Evolutionary conservation across 2,888 invertebrate species (phyloP), one percentile per base, ranked within the genome.

Genomic region (Camptogramma bilineatum): DNA sequence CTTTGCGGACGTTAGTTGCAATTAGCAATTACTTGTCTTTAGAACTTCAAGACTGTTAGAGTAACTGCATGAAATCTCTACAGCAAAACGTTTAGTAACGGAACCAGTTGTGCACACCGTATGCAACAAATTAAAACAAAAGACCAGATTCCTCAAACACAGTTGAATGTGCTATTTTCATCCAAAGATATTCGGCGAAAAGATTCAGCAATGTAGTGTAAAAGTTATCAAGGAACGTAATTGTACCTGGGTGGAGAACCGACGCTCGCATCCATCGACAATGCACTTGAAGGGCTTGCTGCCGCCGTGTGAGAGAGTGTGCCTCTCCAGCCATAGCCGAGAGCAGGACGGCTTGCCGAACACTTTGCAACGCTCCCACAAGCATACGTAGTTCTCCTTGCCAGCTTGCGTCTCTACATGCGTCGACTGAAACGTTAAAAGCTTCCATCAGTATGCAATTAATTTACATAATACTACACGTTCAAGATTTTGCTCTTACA

Each of bases 251-350:
- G 97, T 97, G 80, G 96, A 97, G 84, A 97, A 97, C 79, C 97
- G 94, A 78, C 95, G 95, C 76, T 98, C 97, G 90, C 99, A 99
- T 78, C 98, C 97, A 82, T 98, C 98, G 76, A 99, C 97, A 86
- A 99, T 98, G 91, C 99, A 99, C 80, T 97, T 96, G 94, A 98
- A 98, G 21, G 98, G 98, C 85, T 98, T 98, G 88, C 97, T 98
- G 50, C 98, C 98, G 62, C 97, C 97, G 88, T 99, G 99, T 0
- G 96, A 96, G 53, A 98, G 92, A 50, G 98, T 97, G 90, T 99
- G 99, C 52, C 98, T 94, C 85, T 98, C 98, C 73, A 99, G 92
- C 99, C 99, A 99, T 61, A 97, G 96, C 60, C 97, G 94, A 5
- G 98, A 98, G 83, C 98, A 98, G 8, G 98, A 98, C 39, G 96